Base-by-base conservation (phyloP, 2,888 invertebrate species). In the Psococerastis gibbosa region DNA sequence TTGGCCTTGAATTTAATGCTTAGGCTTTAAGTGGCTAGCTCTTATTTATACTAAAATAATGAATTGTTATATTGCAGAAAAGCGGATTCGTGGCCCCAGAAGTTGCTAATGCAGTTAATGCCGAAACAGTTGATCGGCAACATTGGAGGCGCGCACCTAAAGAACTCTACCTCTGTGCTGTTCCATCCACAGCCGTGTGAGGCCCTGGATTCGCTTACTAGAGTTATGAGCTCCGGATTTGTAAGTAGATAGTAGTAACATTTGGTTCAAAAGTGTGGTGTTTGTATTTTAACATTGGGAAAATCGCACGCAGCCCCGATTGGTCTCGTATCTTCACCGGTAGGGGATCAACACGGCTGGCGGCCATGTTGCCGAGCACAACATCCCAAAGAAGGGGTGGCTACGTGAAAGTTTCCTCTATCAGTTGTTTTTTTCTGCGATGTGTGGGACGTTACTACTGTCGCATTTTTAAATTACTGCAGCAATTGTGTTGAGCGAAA, bases 41-140 rank as follows among this genome's bases (percentile, higher is more conserved):
- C 42, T 44, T 32, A 16, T 35, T 31, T 2, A 34, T 8, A 35
- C 13, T 6, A 1, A 27, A 23, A 20, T 4, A 41, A 6, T 22
- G 8, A 11, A 13, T 20, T 45, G 44, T 31, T 49, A 35, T 42
- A 33, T 55, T 57, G 45, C 53, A 76, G 75, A 46, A 88, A 87
- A 64, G 87, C 89, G 2, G 85, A 87, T 55, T 82, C 83, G 22
- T 95, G 94, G 94, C 92, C 94, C 0, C 73, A 73, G 51, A 89
- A 88, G 56, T 62, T 95, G 31, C 73, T 89, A 41, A 91, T 94
- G 87, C 92, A 92, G 61, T 61, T 94, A 49, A 87, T 94, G 79
- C 94, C 92, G 0, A 91, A 89, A 56, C 79, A 81, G 55, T 65
- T 94, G 48, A 81, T 94, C 52, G 85, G 87, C 49, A 88, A 77